phyloP scores from a whole-genome alignment of 2,113 vertebrate genomes.

The Coryphaenoides rupestris region DNA sequence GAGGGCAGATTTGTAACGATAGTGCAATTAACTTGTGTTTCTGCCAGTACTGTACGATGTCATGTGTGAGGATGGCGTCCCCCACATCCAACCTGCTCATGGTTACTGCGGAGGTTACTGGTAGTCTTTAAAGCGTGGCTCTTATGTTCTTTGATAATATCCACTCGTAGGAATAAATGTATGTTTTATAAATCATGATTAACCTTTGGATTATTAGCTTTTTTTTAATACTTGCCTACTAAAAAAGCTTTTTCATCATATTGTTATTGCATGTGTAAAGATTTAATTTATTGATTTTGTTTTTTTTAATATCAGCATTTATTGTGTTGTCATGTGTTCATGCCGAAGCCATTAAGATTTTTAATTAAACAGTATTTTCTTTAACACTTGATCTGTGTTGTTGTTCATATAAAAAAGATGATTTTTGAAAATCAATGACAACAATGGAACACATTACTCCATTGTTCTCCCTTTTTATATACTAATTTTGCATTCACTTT shows the following conservation, averaged over 20 bases:
- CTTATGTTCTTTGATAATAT: conserved; percentile 2
- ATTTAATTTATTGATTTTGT: conserved; percentile 69
- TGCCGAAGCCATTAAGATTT: conserved; percentile 75
- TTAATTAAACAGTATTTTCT: conserved; percentile 76
- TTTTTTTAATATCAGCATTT: conserved; percentile 64
- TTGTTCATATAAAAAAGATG: neutral
- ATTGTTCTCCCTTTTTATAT: too few species aligned
- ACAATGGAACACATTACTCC: too few species aligned
- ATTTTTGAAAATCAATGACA: too few species aligned
- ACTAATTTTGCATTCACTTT: too few species aligned
- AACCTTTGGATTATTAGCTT: conserved; percentile 27
- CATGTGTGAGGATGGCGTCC: neutral
- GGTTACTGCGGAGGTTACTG: neutral
- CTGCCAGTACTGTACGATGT: neutral
- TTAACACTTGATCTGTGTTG: conserved; percentile 47
- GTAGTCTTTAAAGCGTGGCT: conserved; percentile 1
- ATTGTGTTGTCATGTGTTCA: conserved; percentile 68
- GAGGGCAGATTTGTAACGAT: neutral
- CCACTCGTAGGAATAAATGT: neutral
- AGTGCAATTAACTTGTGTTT: neutral
- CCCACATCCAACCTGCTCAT: neutral
- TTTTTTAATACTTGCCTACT: conserved; percentile 56
- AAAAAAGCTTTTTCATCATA: conserved; percentile 41
- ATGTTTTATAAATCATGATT: conserved; percentile 16
- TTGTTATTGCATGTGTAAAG: conserved; percentile 61